Base-by-base conservation (phyloP, 1,140 invertebrate species). In the Leptinotarsa texana region DNA sequence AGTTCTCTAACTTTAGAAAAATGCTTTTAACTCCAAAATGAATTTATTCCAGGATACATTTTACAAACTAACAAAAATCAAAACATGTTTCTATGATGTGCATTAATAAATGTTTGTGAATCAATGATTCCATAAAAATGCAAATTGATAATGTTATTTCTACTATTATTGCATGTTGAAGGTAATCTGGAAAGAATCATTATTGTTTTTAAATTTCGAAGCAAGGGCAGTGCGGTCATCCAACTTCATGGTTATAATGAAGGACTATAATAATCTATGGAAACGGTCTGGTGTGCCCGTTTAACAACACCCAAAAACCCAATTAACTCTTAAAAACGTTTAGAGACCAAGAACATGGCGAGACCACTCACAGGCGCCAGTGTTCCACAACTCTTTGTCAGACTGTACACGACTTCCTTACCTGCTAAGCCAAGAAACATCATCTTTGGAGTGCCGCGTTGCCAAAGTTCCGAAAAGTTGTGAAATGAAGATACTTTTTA, bases 281-380 rank as follows among this genome's bases (percentile, higher is more conserved):
- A 70, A 70, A 70, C 69, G 15, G 69, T 15, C 21, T 22, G 69
- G 15, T 24, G 48, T 48, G 69, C 33, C 69, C 71, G 42, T 73
- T 73, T 73, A 72, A 73, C 73, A 68, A 63, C 33, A 69, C 66
- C 73, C 76, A 48, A 73, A 78, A 78, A 78, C 62, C 72, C 77
- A 75, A 78, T 78, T 78, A 78, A 78, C 74, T 75, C 72, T 75
- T 33, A 33, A 73, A 75, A 75, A 77, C 76, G 70, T 73, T 75
- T 51, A 61, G 72, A 66, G 75, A 33, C 22, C 15, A 13, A 68
- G 66, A 68, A 42, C 66, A 8, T 5, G 63, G 21, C 74, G 62
- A 72, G 57, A 69, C 74, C 61, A 65, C 73, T 74, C 67, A 13
- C 47, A 78, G 74, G 73, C 74, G 74, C 77, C 74, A 78, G 66